Conservation (phyloP, 2,888 invertebrate genomes). For the Pedicia rivosa region DNA sequence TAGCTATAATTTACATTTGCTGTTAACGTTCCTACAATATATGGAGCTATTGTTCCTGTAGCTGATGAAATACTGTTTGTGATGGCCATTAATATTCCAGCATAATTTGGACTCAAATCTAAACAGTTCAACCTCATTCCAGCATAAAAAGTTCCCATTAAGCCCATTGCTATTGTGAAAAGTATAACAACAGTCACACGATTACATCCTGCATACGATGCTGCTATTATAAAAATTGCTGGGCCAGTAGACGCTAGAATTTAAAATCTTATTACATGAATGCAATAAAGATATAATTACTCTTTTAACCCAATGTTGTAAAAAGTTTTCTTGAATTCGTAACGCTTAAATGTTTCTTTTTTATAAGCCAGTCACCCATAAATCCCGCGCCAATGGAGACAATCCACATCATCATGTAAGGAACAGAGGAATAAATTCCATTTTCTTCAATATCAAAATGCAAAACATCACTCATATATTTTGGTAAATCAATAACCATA, state of each 20-base stretch:
- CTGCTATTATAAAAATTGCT: slow-evolving; percentile 42
- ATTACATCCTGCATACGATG: slow-evolving; percentile 45
- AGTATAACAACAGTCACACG: slow-evolving; percentile 33
- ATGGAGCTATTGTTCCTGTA: slow-evolving; percentile 48
- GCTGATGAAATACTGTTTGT: slow-evolving; percentile 51
- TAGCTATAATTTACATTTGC: slow-evolving; percentile 35
- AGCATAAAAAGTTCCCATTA: slow-evolving; percentile 54
- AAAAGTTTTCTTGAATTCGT: slow-evolving; percentile 41
- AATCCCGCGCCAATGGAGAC: slow-evolving; percentile 42
- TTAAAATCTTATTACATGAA: too few relatives aligned
- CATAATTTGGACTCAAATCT: slow-evolving; percentile 47
- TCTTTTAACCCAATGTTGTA: too few relatives aligned
- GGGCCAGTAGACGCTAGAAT: slow-evolving; percentile 47
- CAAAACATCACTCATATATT: slow-evolving; percentile 50
- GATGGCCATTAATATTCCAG: slow-evolving; percentile 48
- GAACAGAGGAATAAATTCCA: slow-evolving; percentile 43
- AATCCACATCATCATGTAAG: slow-evolving; percentile 50
- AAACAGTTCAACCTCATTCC: slow-evolving; percentile 49
- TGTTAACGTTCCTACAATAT: slow-evolving; percentile 44
- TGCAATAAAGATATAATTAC: too few relatives aligned
- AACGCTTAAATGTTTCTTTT: slow-evolving; percentile 33
- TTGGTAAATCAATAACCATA: slow-evolving; percentile 52
- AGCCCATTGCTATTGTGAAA: slow-evolving; percentile 43
- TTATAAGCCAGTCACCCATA: slow-evolving; percentile 43
- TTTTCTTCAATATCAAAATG: slow-evolving; percentile 47